phyloP scores from a whole-genome alignment of 1,140 invertebrate species.

The Dinoponera quadriceps region DNA sequence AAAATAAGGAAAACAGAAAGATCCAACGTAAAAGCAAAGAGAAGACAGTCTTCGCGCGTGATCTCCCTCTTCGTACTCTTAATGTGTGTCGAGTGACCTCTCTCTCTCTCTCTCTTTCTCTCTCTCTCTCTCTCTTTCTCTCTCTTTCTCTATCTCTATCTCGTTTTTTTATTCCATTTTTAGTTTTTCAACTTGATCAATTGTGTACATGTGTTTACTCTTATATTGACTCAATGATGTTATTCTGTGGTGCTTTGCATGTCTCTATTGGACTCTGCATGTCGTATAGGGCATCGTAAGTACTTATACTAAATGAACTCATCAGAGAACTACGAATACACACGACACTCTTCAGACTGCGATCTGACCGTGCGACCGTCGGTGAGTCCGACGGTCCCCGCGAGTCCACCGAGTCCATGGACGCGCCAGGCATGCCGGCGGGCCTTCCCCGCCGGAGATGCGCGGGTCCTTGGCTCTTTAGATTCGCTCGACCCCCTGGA shows the following conservation, averaged over 20 bases:
- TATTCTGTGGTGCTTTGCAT: constrained; percentile 85
- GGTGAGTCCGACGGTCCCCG: too few species aligned
- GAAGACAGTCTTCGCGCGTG: constrained; percentile 14
- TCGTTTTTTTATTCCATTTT: constrained; percentile 13
- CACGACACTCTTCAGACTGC: constrained; percentile 68
- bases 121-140: not conserved
- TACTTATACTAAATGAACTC: constrained; percentile 79
- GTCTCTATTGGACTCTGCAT: constrained; percentile 85
- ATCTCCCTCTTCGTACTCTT: constrained; percentile 12
- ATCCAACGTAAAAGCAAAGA: too few species aligned
- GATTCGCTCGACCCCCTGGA: constrained; percentile 28
- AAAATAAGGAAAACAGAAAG: too few species aligned
- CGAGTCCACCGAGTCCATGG: too few species aligned
- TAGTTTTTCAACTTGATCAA: constrained; percentile 67
- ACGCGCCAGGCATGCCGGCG: not conserved
- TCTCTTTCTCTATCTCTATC: not conserved
- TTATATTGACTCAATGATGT: constrained; percentile 83
- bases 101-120: constrained; percentile 11
- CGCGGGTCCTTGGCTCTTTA: not conserved
- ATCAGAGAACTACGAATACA: constrained; percentile 73
- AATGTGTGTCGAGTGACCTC: not conserved
- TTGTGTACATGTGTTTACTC: constrained; percentile 79
- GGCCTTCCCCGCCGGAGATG: not conserved
- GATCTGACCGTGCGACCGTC: constrained; percentile 24
- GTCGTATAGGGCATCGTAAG: constrained; percentile 85